Evolutionary conservation across 1,140 invertebrate species (phyloP).

Genomic region (Linepithema humile): DNA sequence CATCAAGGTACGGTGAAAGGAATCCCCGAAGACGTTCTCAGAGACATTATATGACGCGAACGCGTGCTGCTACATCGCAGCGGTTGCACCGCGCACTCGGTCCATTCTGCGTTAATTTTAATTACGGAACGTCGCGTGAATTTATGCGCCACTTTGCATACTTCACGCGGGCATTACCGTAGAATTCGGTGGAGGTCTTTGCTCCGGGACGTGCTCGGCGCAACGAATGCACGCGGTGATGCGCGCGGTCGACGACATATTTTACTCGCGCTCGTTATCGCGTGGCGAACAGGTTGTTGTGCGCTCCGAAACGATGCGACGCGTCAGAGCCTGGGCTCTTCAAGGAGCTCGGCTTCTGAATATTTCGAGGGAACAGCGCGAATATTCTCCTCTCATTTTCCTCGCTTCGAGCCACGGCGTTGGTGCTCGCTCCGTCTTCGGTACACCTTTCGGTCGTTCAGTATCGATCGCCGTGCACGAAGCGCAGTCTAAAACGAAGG

Average conservation of each 20-base stretch:
- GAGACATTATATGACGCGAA: neutral
- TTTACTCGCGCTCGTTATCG: conserved; percentile 47
- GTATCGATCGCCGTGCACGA: conserved; percentile 37
- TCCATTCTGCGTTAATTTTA: conserved; percentile 50
- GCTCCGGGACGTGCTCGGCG: neutral
- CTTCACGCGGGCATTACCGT: conserved; percentile 37
- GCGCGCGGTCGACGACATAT: conserved; percentile 8
- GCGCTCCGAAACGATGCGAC: neutral
- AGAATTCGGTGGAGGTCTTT: conserved; percentile 34
- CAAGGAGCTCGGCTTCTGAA: neutral
- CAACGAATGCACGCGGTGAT: neutral
- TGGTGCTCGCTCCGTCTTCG: neutral
- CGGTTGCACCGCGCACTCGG: conserved; percentile 1
- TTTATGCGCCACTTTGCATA: conserved; percentile 53
- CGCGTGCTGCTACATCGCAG: conserved; percentile 4
- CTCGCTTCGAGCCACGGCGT: neutral
- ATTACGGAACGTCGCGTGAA: conserved; percentile 35
- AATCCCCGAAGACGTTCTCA: neutral
- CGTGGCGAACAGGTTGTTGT: conserved; percentile 41
- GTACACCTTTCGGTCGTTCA: conserved; percentile 37
- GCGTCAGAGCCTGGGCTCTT: conserved; percentile 3
- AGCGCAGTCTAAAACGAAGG: conserved; percentile 13
- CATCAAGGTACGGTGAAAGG: conserved; percentile 1
- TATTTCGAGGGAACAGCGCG: conserved; percentile 22
- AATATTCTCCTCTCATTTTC: neutral